Percentiles rank a stretch among this genome's conserved stretches.
Evolutionary conservation across 2,888 invertebrate species (phyloP).

Genomic region (Phaonia tiefii): DNA sequence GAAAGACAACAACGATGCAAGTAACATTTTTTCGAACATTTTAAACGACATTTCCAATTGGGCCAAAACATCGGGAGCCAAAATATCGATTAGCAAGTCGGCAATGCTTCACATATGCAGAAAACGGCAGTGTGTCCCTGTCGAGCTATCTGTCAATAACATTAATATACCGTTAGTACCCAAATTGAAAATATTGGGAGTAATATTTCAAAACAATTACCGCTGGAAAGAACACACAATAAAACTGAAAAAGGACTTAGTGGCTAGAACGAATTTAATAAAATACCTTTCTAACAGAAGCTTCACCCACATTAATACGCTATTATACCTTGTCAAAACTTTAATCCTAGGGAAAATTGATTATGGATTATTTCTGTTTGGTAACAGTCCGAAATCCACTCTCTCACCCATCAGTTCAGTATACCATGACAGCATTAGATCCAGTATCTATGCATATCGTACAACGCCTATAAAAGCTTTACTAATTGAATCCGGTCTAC

Average conservation of each 20-base stretch:
- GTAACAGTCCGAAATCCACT: conserved; percentile 5
- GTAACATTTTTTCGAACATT: background rate
- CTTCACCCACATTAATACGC: conserved; percentile 11
- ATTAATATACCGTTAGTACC: conserved; percentile 1
- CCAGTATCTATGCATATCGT: background rate
- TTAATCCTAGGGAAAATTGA: no score
- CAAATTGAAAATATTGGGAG: background rate
- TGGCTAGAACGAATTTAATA: conserved; percentile 9
- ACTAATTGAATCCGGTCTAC: background rate
- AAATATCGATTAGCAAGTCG: conserved; percentile 27
- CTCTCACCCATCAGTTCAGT: conserved; percentile 8
- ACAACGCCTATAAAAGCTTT: background rate
- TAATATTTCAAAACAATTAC: conserved; percentile 26
- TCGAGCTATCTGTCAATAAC: background rate
- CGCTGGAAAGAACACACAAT: conserved; percentile 31
- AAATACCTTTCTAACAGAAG: conserved; percentile 20
- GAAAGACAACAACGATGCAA: conserved; percentile 7
- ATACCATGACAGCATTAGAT: conserved; percentile 17
- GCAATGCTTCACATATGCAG: conserved; percentile 18
- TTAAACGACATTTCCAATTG: conserved; percentile 7
- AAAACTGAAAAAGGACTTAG: conserved; percentile 26
- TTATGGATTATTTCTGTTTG: conserved; percentile 29
- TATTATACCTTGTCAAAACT: conserved; percentile 9
- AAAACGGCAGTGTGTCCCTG: background rate
- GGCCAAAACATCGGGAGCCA: conserved; percentile 21